Conservation (phyloP, 2,113 vertebrate genomes). For the Rhodinocichla rosea region DNA sequence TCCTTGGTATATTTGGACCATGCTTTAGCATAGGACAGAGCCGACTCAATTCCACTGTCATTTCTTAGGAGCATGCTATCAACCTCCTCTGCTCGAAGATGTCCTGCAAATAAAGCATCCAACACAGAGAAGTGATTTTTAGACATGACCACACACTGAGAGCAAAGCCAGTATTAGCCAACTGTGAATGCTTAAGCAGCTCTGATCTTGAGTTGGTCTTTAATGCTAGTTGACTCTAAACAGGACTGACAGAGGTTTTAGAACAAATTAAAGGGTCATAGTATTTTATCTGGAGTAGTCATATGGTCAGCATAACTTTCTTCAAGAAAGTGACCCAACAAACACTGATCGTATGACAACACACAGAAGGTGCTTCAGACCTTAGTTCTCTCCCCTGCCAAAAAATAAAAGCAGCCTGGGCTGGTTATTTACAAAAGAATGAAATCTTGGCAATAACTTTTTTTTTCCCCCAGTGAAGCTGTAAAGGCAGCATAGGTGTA, state of each 20-base stretch:
- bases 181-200: conserved; percentile 58
- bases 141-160: conserved; percentile 56
- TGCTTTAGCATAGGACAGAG: conserved; percentile 91
- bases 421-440: neutral
- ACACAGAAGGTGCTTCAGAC: neutral
- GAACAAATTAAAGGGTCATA: conserved; percentile 60
- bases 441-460: neutral
- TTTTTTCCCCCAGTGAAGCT: neutral
- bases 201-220: conserved; percentile 69
- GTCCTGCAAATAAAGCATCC: conserved; percentile 74
- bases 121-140: conserved; percentile 38
- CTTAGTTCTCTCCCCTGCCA: neutral
- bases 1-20: conserved; percentile 99
- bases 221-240: conserved; percentile 75
- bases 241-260: conserved; percentile 66
- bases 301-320: conserved; percentile 33
- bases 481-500: neutral
- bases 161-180: conserved; percentile 51
- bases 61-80: conserved; percentile 85
- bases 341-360: neutral
- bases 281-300: conserved; percentile 39
- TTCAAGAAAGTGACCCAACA: neutral
- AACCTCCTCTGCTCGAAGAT: conserved; percentile 82
- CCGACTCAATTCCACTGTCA: conserved; percentile 87
- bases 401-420: neutral